Conservation (phyloP, 2,888 invertebrate genomes). For the Polietes domitor region DNA sequence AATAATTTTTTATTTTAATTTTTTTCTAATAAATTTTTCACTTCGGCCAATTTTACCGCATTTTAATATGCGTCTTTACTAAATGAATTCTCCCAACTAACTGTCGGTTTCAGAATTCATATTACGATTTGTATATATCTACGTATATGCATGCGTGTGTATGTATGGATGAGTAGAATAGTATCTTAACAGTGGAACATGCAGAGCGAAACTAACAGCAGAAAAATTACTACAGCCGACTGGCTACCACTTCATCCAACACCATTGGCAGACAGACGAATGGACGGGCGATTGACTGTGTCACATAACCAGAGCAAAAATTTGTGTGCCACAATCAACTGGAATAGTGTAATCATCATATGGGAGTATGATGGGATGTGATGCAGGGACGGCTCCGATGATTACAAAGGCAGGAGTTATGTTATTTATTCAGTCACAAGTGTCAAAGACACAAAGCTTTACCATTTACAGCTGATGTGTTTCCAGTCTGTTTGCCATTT, state of each 20-base stretch:
- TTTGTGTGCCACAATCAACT: slow-evolving; percentile 13
- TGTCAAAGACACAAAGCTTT: too few species aligned
- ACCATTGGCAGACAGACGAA: background rate
- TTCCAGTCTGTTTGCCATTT: too few species aligned
- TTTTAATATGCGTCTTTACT: slow-evolving; percentile 56
- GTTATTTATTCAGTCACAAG: too few species aligned
- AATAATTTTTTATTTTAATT: background rate
- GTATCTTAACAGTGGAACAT: slow-evolving; percentile 11
- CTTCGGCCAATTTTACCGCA: background rate
- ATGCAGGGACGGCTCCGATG: too few species aligned
- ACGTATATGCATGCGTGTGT: slow-evolving; percentile 11
- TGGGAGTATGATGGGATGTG: slow-evolving; percentile 2
- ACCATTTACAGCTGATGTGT: too few species aligned
- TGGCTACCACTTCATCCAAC: background rate
- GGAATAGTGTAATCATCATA: background rate
- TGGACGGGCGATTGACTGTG: slow-evolving; percentile 20
- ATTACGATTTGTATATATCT: slow-evolving; percentile 37
- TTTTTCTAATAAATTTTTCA: background rate
- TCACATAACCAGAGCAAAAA: slow-evolving; percentile 29
- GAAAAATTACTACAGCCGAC: background rate
- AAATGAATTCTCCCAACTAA: slow-evolving; percentile 65
- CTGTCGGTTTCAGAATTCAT: slow-evolving; percentile 62
- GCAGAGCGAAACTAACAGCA: slow-evolving; percentile 3
- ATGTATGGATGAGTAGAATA: background rate
- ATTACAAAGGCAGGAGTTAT: too few species aligned